Conservation (phyloP, 2,797 vertebrate genomes). For the Danio tinwini region DNA sequence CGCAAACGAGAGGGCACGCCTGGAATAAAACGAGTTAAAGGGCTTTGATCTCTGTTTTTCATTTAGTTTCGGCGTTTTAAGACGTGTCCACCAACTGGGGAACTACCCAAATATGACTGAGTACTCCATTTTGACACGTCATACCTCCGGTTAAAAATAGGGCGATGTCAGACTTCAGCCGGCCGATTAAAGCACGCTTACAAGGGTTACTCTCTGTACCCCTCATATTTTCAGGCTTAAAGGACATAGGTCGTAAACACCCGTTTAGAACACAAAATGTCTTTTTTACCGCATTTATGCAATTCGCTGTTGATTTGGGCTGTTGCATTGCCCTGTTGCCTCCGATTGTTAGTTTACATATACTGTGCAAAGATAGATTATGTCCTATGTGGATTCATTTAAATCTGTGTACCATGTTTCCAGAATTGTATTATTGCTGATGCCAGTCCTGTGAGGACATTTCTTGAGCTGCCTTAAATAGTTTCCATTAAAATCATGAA, state of each 20-base stretch:
- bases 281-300: background rate
- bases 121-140: slow-evolving; percentile 56
- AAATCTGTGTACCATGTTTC: background rate
- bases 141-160: slow-evolving; percentile 57
- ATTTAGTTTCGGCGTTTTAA: background rate
- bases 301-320: background rate
- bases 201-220: background rate
- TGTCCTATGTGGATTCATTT: background rate
- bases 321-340: background rate
- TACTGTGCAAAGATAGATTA: background rate
- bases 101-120: slow-evolving; percentile 52
- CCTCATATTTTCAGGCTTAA: slow-evolving; percentile 21
- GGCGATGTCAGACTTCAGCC: slow-evolving; percentile 34
- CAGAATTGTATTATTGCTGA: slow-evolving; percentile 4
- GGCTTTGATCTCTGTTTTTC: background rate
- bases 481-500: slow-evolving; percentile 18
- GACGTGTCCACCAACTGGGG: background rate
- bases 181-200: slow-evolving; percentile 24
- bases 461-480: slow-evolving; percentile 20
- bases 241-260: background rate
- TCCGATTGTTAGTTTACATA: background rate
- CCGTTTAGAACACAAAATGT: background rate
- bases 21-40: background rate
- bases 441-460: background rate
- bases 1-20: background rate